Conservation (phyloP, 2,888 invertebrate species). For the Hydraecia micacea region DNA sequence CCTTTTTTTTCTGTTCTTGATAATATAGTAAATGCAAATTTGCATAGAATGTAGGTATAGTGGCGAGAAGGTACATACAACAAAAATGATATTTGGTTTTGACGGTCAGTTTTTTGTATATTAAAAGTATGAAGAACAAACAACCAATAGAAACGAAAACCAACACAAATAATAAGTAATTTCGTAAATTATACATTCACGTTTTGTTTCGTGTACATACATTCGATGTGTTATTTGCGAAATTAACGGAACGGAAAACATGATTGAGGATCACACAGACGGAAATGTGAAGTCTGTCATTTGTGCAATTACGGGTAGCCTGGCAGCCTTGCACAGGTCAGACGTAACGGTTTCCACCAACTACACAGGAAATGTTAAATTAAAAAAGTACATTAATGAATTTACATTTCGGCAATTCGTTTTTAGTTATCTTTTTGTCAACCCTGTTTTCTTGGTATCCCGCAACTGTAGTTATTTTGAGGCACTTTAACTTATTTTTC, state of each 20-base stretch:
- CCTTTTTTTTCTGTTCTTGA: not conserved
- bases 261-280: constrained; percentile 56
- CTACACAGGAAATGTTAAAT: constrained; percentile 48
- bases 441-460: not conserved
- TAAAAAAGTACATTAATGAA: constrained; percentile 33
- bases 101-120: not conserved
- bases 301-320: constrained; percentile 59
- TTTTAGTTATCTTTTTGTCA: constrained; percentile 26
- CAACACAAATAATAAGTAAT: constrained; percentile 31
- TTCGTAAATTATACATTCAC: constrained; percentile 51
- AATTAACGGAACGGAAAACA: constrained; percentile 60
- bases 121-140: constrained; percentile 4
- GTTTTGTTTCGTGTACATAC: constrained; percentile 35
- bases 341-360: constrained; percentile 55
- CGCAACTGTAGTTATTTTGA: not conserved
- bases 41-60: not conserved
- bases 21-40: not conserved
- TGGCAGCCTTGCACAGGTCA: constrained; percentile 47
- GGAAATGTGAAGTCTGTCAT: constrained; percentile 68
- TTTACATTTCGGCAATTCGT: constrained; percentile 23
- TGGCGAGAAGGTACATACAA: not conserved
- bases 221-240: constrained; percentile 61
- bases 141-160: constrained; percentile 39
- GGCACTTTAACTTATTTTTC: not conserved
- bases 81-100: not conserved